A percentile compares a stretch with the other conserved stretches of the same genome.
Conservation (phyloP, 1,140 invertebrate genomes). For the Drosophila auraria region DNA sequence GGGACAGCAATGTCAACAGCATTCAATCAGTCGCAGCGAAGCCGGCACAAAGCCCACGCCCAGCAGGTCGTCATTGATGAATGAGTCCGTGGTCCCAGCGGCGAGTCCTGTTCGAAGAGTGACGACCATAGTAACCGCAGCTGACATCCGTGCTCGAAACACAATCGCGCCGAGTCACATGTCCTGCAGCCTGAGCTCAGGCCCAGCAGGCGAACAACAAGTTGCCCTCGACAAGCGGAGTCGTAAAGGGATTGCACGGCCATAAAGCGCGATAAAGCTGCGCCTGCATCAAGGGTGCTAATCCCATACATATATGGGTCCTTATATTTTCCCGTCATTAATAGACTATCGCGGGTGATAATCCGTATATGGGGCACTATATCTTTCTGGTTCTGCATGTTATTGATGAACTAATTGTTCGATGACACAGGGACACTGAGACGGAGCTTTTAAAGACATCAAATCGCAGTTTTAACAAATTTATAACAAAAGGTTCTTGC, state of each 20-base stretch:
- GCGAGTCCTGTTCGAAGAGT: slow-evolving; percentile 14
- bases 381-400: background rate
- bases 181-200: slow-evolving; percentile 53
- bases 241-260: slow-evolving; percentile 26
- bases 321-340: slow-evolving; percentile 6
- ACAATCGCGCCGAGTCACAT: slow-evolving; percentile 56
- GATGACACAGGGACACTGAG: no score
- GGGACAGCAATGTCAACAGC: slow-evolving; percentile 57
- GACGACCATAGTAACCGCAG: slow-evolving; percentile 25
- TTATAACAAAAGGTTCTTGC: background rate
- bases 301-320: slow-evolving; percentile 9
- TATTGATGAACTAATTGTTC: background rate
- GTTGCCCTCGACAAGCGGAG: slow-evolving; percentile 18
- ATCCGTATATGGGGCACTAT: background rate
- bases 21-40: slow-evolving; percentile 67
- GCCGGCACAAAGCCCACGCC: slow-evolving; percentile 46
- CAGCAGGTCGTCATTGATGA: slow-evolving; percentile 53
- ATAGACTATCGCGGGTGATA: background rate
- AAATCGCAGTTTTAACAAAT: background rate
- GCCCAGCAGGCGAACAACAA: slow-evolving; percentile 28
- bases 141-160: slow-evolving; percentile 31
- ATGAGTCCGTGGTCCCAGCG: slow-evolving; percentile 33
- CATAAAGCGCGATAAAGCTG: slow-evolving; percentile 6
- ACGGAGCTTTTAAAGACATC: no score
- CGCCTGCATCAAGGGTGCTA: background rate